Evolutionary conservation across 92 coral and sea anemone genomes (phyloP).

Genomic region (Paragorgia papillata): DNA sequence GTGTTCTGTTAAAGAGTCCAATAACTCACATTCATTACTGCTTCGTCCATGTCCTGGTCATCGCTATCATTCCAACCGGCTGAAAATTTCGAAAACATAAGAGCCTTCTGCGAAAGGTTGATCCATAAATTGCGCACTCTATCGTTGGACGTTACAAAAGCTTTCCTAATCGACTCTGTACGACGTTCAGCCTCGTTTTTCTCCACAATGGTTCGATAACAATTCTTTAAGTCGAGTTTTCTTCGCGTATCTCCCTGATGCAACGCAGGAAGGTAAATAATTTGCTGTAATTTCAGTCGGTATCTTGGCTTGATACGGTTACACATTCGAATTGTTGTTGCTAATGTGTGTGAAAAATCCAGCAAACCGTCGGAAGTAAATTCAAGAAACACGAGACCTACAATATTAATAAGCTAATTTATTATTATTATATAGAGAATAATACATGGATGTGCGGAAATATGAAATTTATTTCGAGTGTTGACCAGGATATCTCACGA

Average conservation of each 20-base stretch:
- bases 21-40: slow-evolving; percentile 31
- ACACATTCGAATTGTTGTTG: slow-evolving; percentile 18
- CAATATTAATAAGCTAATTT: neutral
- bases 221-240: slow-evolving; percentile 6
- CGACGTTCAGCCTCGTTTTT: slow-evolving; percentile 30
- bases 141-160: slow-evolving; percentile 17
- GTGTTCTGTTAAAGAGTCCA: too few relatives aligned
- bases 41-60: slow-evolving; percentile 10
- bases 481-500: too few relatives aligned
- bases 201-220: slow-evolving; percentile 9
- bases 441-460: too few relatives aligned
- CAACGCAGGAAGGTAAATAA: slow-evolving; percentile 16
- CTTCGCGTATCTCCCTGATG: slow-evolving; percentile 28
- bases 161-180: neutral
- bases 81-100: slow-evolving; percentile 27
- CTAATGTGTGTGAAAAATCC: slow-evolving; percentile 36
- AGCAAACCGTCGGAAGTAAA: slow-evolving; percentile 14
- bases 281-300: slow-evolving; percentile 32
- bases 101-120: slow-evolving; percentile 9
- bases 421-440: too few relatives aligned
- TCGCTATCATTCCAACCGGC: neutral
- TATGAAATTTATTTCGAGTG: too few relatives aligned
- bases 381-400: slow-evolving; percentile 26
- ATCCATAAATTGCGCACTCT: slow-evolving; percentile 32
- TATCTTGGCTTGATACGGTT: slow-evolving; percentile 29